Evolutionary conservation across 1,140 invertebrate species (phyloP), one percentile per base, ranked within the genome.

Genomic region (Ips typographus): DNA sequence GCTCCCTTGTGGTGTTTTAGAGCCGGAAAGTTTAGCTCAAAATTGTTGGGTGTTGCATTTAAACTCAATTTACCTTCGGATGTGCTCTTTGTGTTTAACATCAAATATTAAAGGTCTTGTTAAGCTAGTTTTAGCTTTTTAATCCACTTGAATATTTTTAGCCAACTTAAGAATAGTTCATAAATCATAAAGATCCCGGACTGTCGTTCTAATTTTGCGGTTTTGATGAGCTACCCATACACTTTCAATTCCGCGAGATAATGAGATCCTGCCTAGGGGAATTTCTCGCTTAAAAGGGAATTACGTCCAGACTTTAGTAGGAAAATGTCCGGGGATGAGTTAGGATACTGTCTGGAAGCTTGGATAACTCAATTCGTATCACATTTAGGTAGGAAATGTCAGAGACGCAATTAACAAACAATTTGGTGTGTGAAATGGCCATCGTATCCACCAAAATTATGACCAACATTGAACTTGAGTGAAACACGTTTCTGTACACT

Each of bases 171-270:
- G 22, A 22, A 22, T 22, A 22, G 22, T 61, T 70, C 71, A 74
- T 75, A 74, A 75, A 75, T 75, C 74, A 75, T 63, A 56, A 69
- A 51, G 72, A 72, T 71, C 71, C 72, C 74, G 71, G 68, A 57
- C 72, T 65, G 69, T 22, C 73, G 71, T 72, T 70, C 73, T 74
- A 74, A 76, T 76, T 76, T 70, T 73, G 73, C 68, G 74, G 69
- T 72, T 74, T 73, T 74, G 74, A 76, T 74, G 74, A 76, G 71
- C 73, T 76, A 74, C 73, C 74, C 73, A 76, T 76, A 73, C 72
- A 71, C 73, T 74, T 55, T 70, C 69, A 74, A 75, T 75, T 73
- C 73, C 71, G 70, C 70, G 67, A 67, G 70, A 74, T 62, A 62
- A 62, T 62, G 47, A 62, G 60, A 37, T 51, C n/a, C 2, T 22